Evolutionary conservation across 1,140 invertebrate genomes (phyloP).

Genomic region (Mercenaria mercenaria): DNA sequence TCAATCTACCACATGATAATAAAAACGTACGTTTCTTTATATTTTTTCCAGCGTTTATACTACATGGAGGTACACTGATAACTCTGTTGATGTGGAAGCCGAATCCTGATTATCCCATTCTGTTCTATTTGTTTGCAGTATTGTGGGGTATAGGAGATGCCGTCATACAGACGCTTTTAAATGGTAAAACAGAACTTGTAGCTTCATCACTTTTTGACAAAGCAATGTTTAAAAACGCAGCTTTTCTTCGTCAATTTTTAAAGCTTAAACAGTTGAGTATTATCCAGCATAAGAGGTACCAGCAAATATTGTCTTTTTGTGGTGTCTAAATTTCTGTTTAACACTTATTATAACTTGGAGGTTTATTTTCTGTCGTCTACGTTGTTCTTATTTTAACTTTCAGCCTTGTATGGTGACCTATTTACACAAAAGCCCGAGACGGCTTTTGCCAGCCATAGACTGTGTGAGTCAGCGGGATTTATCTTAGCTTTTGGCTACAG

Average conservation of each 20-base stretch:
- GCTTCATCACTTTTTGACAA: not conserved
- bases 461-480: conserved; percentile 95
- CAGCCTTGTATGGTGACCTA: conserved; percentile 96
- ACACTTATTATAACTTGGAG: no score
- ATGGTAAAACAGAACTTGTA: conserved; percentile 89
- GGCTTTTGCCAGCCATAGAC: conserved; percentile 97
- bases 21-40: no score
- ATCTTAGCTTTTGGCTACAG: conserved; percentile 93
- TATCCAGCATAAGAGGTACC: no score
- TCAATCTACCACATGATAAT: no score
- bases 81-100: conserved; percentile 90
- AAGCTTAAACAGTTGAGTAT: no score
- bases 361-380: no score
- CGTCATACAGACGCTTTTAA: conserved; percentile 98
- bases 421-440: conserved; percentile 96
- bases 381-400: no score
- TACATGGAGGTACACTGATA: conserved; percentile 64
- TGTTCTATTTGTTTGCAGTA: conserved; percentile 96
- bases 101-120: conserved; percentile 91
- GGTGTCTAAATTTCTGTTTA: no score
- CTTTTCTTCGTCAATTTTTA: no score
- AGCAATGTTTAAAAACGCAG: no score
- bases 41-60: conserved; percentile 63
- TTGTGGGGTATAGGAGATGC: conserved; percentile 97
- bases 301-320: no score